Base-by-base conservation (phyloP, 2,797 vertebrate species). In the Micrastur ruficollis region DNA sequence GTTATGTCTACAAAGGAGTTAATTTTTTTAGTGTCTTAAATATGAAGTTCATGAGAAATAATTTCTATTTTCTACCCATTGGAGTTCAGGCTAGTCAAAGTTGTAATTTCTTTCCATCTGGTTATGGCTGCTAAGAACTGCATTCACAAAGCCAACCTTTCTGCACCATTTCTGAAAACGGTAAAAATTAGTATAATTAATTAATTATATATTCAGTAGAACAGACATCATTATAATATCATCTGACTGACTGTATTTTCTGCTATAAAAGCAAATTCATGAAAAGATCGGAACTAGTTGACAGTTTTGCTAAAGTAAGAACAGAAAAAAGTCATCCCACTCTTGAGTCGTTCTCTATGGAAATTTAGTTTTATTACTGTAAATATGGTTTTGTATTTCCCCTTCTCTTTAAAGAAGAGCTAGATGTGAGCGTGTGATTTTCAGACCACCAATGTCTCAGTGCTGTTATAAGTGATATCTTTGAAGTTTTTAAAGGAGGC, bases 101-200 rank as follows among this genome's bases (percentile, higher is more conserved):
- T 1, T 52, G 12, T 47, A 82, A 31, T 90, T 94, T 87, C 32
- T 61, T 94, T 82, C 46, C 59, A 56, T 80, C 61, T 87, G 44
- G 32, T 71, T 82, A 53, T 46, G 40, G 11, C 59, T 73, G 27
- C 22, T 74, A 90, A 76, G 40, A 90, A 9, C 11, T 84, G 32
- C 23, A 49, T 93, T 80, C 71, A 93, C 59, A 89, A 95, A 95
- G 74, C 25, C 59, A 95, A 46, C 6, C 23, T 88, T 96, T 88
- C 72, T 94, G 75, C 32, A 72, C 14, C 12, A 52, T 89, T 94
- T 92, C 38, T 90, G 90, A 81, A 96, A 97, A 83, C 22, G 38
- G 25, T 53, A 86, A 81, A 92, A 86, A 52, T 40, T 75, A 55
- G 8, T 67, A 14, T 59, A 49, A 89, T 74, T 82, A 2, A n/a